Evolutionary conservation across 2,888 invertebrate species (phyloP), one percentile per base, ranked within the genome.

Genomic region (Melanargia galathea): DNA sequence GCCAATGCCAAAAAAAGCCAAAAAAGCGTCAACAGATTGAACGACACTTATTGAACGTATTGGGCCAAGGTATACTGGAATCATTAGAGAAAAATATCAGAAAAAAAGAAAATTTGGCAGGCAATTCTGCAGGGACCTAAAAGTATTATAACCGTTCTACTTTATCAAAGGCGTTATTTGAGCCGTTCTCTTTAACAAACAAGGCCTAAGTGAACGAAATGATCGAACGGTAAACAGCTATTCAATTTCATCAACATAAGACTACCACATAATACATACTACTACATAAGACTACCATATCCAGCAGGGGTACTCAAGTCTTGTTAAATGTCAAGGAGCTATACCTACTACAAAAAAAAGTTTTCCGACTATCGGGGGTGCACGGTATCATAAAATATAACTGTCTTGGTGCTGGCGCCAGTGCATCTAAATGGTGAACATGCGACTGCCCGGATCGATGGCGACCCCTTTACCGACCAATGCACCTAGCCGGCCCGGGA

Each of bases 401-500:
- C 61, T 63, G 67, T 66, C 58, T 63, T 64, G 68, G 71, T 73
- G 54, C 80, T 82, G 75, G 75, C 74, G 75, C 71, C 73, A 67
- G 71, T 73, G 73, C 71, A 75, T 71, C 71, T 71, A 71, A 66
- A 71, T 68, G 69, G 70, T 71, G 74, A 69, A 71, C 73, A 71
- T 67, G 72, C 80, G 83, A 81, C 72, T 75, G 81, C 71, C 73
- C 71, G 75, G 87, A 90, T 90, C 90, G 89, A 90, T 90, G 73
- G 71, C 83, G 90, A 90, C 90, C 90, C 82, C 85, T 83, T 90
- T 90, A 81, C 80, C 83, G 90, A 84, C 80, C 90, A 81, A 86
- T 90, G 90, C 90, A 90, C 90, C 85, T 81, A 80, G 81, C 81
- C 74, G 75, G 81, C 83, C 85, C 81, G 84, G 86, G 83, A 75